A percentile compares a stretch with the other conserved stretches of the same genome.
Evolutionary conservation across 2,113 vertebrate species (phyloP).

Genomic region (Leuciscus idus): DNA sequence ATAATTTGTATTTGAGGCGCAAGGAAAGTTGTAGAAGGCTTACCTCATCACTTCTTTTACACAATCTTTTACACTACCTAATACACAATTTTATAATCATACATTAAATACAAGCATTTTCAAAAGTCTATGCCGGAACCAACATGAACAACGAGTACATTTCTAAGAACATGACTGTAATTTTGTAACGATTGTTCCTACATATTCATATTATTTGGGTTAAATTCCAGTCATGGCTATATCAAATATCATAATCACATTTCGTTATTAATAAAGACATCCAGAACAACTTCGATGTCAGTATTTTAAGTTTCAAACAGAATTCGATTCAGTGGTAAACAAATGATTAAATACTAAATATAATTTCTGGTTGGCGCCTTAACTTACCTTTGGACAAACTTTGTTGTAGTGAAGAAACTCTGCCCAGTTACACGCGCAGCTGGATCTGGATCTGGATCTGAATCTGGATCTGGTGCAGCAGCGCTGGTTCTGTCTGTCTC

Average conservation of each 20-base stretch:
- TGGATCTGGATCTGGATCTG: not conserved
- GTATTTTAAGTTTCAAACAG: not conserved
- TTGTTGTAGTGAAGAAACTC: constrained; percentile 2
- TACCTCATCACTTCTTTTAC: no score
- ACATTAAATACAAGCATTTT: not conserved
- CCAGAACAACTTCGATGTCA: not conserved
- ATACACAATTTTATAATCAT: no score
- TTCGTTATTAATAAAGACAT: not conserved
- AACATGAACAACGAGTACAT: not conserved
- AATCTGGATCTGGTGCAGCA: not conserved
- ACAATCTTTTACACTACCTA: no score
- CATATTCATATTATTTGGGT: no score
- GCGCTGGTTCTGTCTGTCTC: not conserved
- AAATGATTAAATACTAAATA: not conserved
- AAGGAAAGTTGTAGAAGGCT: no score
- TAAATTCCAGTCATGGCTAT: no score
- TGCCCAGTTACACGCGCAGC: not conserved
- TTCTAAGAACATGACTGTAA: not conserved
- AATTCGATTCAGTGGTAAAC: not conserved
- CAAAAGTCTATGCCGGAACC: not conserved
- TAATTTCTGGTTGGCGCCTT: not conserved
- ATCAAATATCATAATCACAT: not conserved
- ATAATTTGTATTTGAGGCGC: no score
- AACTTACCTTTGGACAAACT: not conserved
- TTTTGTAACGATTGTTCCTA: not conserved